Evolutionary conservation across 2,797 vertebrate genomes (phyloP).

Genomic region (Aplochiton taeniatus): DNA sequence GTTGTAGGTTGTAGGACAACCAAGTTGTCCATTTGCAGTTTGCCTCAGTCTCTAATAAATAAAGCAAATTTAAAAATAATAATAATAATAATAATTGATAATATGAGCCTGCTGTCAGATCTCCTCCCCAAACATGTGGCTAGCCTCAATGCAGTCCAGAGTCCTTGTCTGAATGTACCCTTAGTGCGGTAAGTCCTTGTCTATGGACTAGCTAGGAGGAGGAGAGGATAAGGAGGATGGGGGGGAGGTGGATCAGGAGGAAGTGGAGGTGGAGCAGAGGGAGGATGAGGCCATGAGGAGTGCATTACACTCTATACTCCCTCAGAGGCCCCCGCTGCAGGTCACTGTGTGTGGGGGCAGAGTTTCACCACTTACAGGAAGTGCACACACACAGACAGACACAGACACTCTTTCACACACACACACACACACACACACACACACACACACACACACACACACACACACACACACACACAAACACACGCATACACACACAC

Average conservation of each 20-base stretch:
- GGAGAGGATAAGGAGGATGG: too few relatives aligned
- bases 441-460: background rate
- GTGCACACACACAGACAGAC: too few relatives aligned
- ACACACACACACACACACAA: background rate
- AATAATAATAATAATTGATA: too few relatives aligned
- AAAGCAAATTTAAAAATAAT: too few relatives aligned
- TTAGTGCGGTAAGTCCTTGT: too few relatives aligned
- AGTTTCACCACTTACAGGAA: conserved; percentile 66
- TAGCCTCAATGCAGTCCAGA: too few relatives aligned
- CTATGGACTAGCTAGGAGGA: too few relatives aligned
- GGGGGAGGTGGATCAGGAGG: conserved; percentile 19
- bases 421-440: conserved; percentile 7
- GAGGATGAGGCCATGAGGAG: conserved; percentile 49
- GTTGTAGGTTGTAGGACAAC: background rate
- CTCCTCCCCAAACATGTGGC: too few relatives aligned
- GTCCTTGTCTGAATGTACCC: too few relatives aligned
- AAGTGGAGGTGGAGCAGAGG: conserved; percentile 43
- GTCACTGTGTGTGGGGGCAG: conserved; percentile 52
- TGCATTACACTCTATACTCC: conserved; percentile 70
- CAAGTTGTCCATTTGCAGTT: background rate
- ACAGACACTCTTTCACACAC: background rate
- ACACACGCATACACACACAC: background rate
- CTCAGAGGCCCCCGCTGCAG: conserved; percentile 61
- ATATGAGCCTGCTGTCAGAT: too few relatives aligned
- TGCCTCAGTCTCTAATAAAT: background rate